These are phyloP conservation scores for Parauchenoglanis punctatus DNA, from an alignment of 2,797 vertebrate species.

Conservation along the genomic window DNA sequence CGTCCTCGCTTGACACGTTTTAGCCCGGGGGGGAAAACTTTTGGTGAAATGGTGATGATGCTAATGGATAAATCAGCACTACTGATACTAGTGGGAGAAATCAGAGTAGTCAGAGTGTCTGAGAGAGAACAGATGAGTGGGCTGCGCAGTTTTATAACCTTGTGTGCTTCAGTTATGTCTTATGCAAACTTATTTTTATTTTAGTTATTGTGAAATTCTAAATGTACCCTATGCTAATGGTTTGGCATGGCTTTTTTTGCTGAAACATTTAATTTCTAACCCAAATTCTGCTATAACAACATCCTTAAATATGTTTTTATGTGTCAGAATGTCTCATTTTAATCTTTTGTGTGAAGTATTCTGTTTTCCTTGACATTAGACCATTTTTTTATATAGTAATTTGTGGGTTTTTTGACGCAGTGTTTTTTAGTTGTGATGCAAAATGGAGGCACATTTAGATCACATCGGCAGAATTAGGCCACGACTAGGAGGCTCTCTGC, in stretches of 20 bases:
- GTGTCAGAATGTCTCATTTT: not conserved
- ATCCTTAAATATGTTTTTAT: slow-evolving; percentile 18
- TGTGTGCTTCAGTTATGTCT: not conserved
- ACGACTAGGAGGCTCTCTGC: not conserved
- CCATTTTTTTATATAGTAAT: not conserved
- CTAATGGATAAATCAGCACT: not conserved
- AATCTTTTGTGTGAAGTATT: not conserved
- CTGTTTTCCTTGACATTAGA: not conserved
- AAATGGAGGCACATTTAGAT: not conserved
- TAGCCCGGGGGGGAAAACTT: slow-evolving; percentile 41
- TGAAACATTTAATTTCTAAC: slow-evolving; percentile 1
- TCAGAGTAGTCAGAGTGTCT: not conserved
- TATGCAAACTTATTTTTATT: not conserved
- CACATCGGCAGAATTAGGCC: slow-evolving; percentile 25
- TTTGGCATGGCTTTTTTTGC: not conserved
- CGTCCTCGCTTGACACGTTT: slow-evolving; percentile 81
- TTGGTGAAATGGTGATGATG: not conserved
- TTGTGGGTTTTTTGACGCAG: not conserved
- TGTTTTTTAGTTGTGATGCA: not conserved
- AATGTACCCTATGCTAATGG: slow-evolving; percentile 10
- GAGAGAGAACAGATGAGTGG: not conserved
- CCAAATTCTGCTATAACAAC: slow-evolving; percentile 15
- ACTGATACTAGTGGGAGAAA: not conserved
- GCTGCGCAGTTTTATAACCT: not conserved
- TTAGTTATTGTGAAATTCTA: not conserved